Evolutionary conservation across 2,113 vertebrate species (phyloP).

Genomic region (Nestor notabilis): DNA sequence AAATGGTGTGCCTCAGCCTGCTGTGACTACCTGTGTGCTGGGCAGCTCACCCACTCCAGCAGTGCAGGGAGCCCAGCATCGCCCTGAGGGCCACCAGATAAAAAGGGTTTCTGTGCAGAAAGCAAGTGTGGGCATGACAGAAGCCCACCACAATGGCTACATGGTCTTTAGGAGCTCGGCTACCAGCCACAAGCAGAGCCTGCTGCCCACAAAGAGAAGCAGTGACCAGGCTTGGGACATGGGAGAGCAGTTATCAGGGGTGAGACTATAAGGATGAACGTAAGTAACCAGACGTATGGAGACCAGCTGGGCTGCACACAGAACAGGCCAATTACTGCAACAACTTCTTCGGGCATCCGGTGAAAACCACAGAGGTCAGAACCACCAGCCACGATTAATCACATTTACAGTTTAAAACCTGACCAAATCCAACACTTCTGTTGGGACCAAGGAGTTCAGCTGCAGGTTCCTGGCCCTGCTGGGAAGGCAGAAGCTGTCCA

Average conservation of each 20-base stretch:
- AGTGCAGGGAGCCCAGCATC: accelerated
- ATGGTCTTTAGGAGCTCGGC: background rate
- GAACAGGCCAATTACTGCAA: background rate
- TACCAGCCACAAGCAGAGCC: background rate
- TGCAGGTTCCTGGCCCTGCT: background rate
- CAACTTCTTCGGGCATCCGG: background rate
- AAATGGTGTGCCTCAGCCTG: background rate
- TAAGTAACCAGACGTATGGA: background rate
- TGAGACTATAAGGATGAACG: background rate
- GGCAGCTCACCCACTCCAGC: background rate
- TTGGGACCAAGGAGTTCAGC: background rate
- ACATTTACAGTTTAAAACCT: background rate
- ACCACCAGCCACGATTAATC: background rate
- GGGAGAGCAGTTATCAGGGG: background rate
- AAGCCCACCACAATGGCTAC: background rate
- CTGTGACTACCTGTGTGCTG: background rate
- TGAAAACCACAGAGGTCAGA: background rate
- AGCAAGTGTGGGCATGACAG: background rate
- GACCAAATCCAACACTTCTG: background rate
- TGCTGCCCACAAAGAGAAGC: background rate
- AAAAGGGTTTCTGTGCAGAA: background rate
- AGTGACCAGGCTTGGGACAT: background rate
- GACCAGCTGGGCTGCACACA: background rate
- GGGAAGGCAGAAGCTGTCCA: background rate
- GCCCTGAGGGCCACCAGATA: background rate